phyloP scores from a whole-genome alignment of 2,797 vertebrate species.

The Margarornis squamiger region DNA sequence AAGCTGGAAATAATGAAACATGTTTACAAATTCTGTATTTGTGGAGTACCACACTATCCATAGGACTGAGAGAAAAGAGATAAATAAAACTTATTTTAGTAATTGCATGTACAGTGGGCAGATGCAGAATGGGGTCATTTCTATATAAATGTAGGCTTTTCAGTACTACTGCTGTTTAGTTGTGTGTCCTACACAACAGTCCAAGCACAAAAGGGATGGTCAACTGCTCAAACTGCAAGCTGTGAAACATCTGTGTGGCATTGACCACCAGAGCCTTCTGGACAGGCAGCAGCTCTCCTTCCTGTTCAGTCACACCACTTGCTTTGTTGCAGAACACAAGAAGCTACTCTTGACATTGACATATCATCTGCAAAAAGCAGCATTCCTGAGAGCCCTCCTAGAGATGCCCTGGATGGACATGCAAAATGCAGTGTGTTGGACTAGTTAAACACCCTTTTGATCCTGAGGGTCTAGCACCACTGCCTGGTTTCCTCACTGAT shows the following conservation, averaged over 20 bases:
- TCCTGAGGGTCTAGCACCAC: not conserved
- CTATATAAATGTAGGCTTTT: not conserved
- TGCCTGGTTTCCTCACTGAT: not conserved
- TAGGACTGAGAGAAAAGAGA: not conserved
- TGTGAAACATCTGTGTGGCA: not conserved
- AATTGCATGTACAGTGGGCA: not conserved
- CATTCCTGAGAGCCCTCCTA: not conserved
- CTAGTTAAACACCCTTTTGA: not conserved
- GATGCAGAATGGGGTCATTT: not conserved
- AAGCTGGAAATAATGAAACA: not conserved
- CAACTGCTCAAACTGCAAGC: not conserved
- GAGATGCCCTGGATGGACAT: not conserved
- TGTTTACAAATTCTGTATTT: not conserved
- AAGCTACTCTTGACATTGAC: not conserved
- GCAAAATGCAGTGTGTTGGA: not conserved
- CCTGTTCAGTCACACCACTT: not conserved
- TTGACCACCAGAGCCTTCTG: not conserved
- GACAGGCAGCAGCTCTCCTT: not conserved
- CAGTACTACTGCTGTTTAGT: not conserved
- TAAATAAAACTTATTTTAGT: not conserved
- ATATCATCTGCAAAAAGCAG: not conserved
- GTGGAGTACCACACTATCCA: not conserved
- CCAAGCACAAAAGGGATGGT: not conserved
- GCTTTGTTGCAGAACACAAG: not conserved
- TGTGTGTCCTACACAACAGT: accelerated